phyloP scores from a whole-genome alignment of 2,113 vertebrate genomes.

The Anoura caudifer region DNA sequence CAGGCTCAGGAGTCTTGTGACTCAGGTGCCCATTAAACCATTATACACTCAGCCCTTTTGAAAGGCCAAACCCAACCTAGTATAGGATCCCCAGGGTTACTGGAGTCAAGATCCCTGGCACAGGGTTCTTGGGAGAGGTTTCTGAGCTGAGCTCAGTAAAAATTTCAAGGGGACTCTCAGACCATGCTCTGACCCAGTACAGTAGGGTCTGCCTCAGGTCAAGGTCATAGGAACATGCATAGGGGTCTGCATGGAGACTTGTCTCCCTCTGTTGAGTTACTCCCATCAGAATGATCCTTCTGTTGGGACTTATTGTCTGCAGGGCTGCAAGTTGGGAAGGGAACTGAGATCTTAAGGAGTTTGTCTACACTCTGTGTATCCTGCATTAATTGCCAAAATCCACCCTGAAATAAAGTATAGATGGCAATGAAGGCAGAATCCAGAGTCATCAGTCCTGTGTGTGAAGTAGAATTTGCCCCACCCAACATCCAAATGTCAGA shows the following conservation, averaged over 20 bases:
- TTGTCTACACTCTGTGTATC: not conserved
- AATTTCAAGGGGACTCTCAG: not conserved
- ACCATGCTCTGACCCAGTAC: not conserved
- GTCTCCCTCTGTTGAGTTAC: not conserved
- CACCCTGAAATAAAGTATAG: not conserved
- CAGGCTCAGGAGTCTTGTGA: accelerated
- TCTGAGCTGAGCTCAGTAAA: not conserved
- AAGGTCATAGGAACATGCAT: not conserved
- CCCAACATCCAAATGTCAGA: not conserved
- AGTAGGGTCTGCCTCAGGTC: not conserved
- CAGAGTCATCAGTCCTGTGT: no score
- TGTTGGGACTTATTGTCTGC: no score
- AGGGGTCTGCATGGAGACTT: not conserved
- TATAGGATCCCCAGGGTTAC: not conserved
- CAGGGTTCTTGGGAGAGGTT: accelerated
- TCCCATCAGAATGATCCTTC: not conserved
- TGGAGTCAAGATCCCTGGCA: not conserved
- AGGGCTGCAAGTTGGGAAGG: not conserved
- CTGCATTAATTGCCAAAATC: not conserved
- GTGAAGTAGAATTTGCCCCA: no score
- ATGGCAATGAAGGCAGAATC: not conserved
- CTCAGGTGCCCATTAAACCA: accelerated
- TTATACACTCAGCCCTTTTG: not conserved
- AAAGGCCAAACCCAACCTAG: no score
- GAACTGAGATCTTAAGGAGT: not conserved